phyloP scores from a whole-genome alignment of 2,888 invertebrate genomes.

The Schrankia costaestrigalis region DNA sequence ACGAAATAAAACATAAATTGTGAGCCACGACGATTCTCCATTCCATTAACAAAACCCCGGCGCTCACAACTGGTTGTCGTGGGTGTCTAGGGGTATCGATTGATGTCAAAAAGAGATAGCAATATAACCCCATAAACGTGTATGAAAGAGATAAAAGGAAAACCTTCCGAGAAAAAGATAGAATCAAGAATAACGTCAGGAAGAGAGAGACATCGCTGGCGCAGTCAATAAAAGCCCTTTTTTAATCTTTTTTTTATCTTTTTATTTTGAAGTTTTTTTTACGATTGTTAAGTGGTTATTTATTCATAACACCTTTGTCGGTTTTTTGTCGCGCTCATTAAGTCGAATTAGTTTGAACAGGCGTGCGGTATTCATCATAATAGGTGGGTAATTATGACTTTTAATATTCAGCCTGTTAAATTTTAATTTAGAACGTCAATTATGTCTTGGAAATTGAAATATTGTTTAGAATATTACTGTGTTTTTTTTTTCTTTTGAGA shows the following conservation, averaged over 20 bases:
- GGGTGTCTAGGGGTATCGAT: conserved; percentile 70
- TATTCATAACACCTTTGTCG: conserved; percentile 79
- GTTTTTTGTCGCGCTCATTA: conserved; percentile 65
- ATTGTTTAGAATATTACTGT: conserved; percentile 4
- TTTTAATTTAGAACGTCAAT: conserved; percentile 19
- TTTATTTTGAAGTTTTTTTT: conserved; percentile 37
- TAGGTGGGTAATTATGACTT: conserved; percentile 26
- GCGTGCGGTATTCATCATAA: conserved; percentile 37
- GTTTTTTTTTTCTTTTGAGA: no score
- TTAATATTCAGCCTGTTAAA: conserved; percentile 23
- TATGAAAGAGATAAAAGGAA: conserved; percentile 38
- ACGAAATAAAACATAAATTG: background rate
- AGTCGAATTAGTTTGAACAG: conserved; percentile 56
- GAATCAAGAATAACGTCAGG: conserved; percentile 64
- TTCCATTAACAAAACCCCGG: conserved; percentile 32
- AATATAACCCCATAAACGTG: conserved; percentile 12
- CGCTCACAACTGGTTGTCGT: conserved; percentile 58
- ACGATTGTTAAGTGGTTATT: conserved; percentile 62
- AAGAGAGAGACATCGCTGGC: conserved; percentile 64
- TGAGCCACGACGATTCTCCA: conserved; percentile 32
- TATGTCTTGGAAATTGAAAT: conserved; percentile 10
- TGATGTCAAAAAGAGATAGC: conserved; percentile 50
- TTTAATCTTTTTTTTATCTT: conserved; percentile 24
- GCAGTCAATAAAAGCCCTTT: conserved; percentile 62
- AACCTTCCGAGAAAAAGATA: conserved; percentile 76